These are phyloP conservation scores for Porites lutea DNA, from an alignment of 64 coral and sea anemone species.

Conservation along the genomic window DNA sequence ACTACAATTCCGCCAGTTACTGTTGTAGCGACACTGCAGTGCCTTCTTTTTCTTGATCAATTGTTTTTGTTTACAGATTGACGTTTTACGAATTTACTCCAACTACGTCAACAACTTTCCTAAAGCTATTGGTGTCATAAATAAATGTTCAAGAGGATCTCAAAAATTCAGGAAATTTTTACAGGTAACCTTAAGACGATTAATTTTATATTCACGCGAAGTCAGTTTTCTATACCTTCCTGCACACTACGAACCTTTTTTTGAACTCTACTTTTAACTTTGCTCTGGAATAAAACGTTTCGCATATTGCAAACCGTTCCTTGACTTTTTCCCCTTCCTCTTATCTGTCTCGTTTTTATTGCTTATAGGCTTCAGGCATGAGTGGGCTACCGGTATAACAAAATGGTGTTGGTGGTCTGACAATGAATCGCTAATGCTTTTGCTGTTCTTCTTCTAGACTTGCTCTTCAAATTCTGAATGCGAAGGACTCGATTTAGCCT, in stretches of 20 bases:
- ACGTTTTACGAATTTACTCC: slow-evolving; percentile 95
- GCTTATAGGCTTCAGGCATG: no score
- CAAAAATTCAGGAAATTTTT: slow-evolving; percentile 94
- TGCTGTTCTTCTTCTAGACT: slow-evolving; percentile 54
- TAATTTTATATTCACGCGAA: neutral
- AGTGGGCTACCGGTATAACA: no score
- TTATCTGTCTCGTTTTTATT: no score
- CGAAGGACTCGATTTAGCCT: slow-evolving; percentile 85
- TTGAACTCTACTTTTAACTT: no score
- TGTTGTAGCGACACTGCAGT: no score
- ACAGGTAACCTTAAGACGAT: slow-evolving; percentile 55
- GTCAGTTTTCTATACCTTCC: neutral
- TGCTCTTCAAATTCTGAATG: slow-evolving; percentile 84
- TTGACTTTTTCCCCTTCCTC: no score
- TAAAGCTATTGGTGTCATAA: slow-evolving; percentile 91
- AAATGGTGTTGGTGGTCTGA: neutral
- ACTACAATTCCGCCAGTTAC: no score
- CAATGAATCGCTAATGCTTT: neutral
- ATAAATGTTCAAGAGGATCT: slow-evolving; percentile 89
- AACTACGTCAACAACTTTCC: slow-evolving; percentile 99
- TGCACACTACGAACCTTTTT: no score
- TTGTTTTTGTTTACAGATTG: slow-evolving; percentile 65
- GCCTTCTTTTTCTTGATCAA: neutral
- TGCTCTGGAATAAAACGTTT: no score
- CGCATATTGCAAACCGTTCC: no score